These are phyloP conservation scores for Harmothoe impar DNA, from an alignment of 2,888 invertebrate species.

Conservation along the genomic window DNA sequence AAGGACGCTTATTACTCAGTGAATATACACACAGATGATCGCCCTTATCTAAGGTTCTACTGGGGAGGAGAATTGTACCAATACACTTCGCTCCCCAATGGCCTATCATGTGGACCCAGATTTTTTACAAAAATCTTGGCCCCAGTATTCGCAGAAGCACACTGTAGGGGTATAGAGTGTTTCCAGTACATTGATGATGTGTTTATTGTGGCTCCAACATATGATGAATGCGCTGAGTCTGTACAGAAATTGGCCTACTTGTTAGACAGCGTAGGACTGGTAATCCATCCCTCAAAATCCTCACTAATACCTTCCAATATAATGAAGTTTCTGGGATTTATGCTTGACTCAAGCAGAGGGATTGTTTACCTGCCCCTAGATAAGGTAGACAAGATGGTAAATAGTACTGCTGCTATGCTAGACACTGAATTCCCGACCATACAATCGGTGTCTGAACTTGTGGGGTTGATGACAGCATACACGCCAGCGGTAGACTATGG, in stretches of 20 bases:
- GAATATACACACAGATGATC: neutral
- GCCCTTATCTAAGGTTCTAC: neutral
- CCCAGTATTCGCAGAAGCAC: neutral
- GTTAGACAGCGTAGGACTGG: neutral
- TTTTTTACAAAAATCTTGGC: no score
- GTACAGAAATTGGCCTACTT: neutral
- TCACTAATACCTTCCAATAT: neutral
- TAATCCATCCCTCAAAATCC: neutral
- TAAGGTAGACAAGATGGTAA: neutral
- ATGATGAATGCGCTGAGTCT: neutral
- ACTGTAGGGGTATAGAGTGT: neutral
- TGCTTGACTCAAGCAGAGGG: neutral
- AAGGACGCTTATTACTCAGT: no score
- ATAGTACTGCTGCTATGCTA: neutral
- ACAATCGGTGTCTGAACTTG: neutral
- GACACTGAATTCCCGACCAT: neutral
- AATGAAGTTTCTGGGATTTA: no score
- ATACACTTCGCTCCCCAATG: neutral
- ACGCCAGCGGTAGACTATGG: no score
- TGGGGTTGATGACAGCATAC: no score
- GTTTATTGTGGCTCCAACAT: neutral
- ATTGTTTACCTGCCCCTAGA: neutral
- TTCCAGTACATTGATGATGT: neutral
- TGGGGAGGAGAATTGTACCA: neutral
- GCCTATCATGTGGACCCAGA: no score